Conservation (phyloP, 1,140 invertebrate genomes). For the Macrotrachela quadricornifera region DNA sequence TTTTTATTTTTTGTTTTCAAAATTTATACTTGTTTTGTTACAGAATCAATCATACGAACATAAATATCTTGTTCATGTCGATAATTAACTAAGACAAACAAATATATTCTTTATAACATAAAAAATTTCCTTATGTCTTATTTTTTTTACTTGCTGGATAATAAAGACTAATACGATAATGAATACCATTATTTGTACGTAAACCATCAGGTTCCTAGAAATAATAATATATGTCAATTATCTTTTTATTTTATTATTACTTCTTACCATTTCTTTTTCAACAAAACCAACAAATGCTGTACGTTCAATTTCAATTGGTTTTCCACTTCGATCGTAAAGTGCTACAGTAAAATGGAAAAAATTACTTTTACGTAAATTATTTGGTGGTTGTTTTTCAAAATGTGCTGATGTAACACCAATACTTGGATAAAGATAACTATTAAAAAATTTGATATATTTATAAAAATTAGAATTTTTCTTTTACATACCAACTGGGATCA, state of each 20-base stretch:
- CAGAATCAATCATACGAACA: conserved; percentile 87
- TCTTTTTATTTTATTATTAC: too few relatives aligned
- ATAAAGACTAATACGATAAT: conserved; percentile 79
- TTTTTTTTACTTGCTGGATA: conserved; percentile 75
- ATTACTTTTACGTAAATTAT: conserved; percentile 94
- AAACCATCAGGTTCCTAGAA: conserved; percentile 44
- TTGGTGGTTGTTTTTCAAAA: conserved; percentile 97
- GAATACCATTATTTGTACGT: conserved; percentile 97
- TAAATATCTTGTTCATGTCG: conserved; percentile 94
- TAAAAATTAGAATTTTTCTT: too few relatives aligned
- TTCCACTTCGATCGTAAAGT: conserved; percentile 78
- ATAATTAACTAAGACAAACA: conserved; percentile 46
- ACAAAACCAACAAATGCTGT: conserved; percentile 97
- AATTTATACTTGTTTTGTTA: conserved; percentile 75
- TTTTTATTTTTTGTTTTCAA: too few relatives aligned
- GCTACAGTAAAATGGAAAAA: conserved; percentile 99
- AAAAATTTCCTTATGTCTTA: background rate
- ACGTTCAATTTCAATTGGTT: conserved; percentile 91
- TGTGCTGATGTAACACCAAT: conserved; percentile 59
- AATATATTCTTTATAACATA: background rate
- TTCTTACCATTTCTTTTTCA: conserved; percentile 80
- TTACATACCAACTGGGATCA: too few relatives aligned
- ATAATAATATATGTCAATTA: too few relatives aligned
- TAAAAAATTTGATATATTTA: too few relatives aligned
- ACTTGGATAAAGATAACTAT: too few relatives aligned